A percentile compares a stretch with the other conserved stretches of the same genome.
phyloP scores from a whole-genome alignment of 2,888 invertebrate genomes.

The Malacosoma neustria region DNA sequence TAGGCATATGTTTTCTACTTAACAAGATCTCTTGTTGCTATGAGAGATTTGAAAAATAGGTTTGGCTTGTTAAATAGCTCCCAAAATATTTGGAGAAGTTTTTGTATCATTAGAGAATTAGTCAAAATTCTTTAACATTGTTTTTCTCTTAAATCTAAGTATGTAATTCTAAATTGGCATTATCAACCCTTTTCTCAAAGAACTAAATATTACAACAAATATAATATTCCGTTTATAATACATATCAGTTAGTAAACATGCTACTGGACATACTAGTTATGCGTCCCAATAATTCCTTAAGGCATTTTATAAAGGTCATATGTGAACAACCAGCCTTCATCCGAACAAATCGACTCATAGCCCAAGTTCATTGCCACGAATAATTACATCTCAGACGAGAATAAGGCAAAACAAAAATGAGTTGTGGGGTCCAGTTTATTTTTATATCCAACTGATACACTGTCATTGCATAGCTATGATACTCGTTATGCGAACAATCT shows the following conservation, averaged over 20 bases:
- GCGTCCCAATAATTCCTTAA: constrained; percentile 30
- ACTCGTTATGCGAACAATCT: constrained; percentile 19
- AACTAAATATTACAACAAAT: neutral
- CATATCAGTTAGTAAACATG: neutral
- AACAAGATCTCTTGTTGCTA: no score
- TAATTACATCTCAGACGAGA: constrained; percentile 48
- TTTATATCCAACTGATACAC: constrained; percentile 33
- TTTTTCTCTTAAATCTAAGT: no score
- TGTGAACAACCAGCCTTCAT: constrained; percentile 57
- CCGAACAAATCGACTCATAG: constrained; percentile 23
- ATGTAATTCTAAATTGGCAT: no score
- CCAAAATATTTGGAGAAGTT: no score
- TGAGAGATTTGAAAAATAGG: no score
- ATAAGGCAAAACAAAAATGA: constrained; percentile 27
- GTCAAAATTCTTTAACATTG: no score
- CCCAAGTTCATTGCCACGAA: constrained; percentile 47
- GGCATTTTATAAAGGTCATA: constrained; percentile 60
- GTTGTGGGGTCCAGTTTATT: constrained; percentile 24
- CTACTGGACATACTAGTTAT: no score
- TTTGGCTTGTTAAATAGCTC: no score
- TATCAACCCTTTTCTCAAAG: neutral
- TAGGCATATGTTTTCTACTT: no score
- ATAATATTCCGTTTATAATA: constrained; percentile 9
- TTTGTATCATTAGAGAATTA: no score
- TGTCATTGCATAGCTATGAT: constrained; percentile 25